These are phyloP conservation scores for Nothoprocta pentlandii DNA, from an alignment of 2,113 vertebrate species.

Conservation along the genomic window DNA sequence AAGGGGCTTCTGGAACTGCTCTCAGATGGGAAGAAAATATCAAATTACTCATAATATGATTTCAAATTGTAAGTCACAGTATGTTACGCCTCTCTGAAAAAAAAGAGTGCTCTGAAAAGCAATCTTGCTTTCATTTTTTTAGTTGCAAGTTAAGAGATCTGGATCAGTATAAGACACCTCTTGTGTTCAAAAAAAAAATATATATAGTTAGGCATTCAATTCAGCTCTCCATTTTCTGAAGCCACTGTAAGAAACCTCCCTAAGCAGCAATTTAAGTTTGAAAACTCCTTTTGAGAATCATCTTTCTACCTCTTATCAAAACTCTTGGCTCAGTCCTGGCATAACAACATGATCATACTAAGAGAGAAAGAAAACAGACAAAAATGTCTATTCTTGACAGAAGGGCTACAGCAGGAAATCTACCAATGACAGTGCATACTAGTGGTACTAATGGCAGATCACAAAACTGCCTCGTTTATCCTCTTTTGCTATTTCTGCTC, in stretches of 20 bases:
- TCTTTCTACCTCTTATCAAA: background rate
- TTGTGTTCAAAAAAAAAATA: background rate
- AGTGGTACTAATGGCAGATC: background rate
- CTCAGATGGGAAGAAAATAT: background rate
- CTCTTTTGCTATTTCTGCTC: background rate
- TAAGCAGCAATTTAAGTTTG: background rate
- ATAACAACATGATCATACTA: background rate
- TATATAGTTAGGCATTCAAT: background rate
- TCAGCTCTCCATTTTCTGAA: background rate
- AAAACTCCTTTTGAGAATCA: background rate
- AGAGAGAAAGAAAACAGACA: background rate
- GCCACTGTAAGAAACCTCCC: background rate
- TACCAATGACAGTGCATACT: fast-evolving
- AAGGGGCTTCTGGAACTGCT: background rate
- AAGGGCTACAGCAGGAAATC: background rate
- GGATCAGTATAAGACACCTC: background rate
- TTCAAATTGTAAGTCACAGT: background rate
- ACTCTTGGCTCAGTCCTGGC: background rate
- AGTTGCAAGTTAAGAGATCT: background rate
- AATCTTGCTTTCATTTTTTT: background rate
- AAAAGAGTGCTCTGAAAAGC: background rate
- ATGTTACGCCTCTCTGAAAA: background rate
- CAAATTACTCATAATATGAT: background rate
- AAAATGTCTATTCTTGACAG: background rate
- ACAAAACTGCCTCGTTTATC: background rate